Evolutionary conservation across 2,888 invertebrate species (phyloP).

Genomic region (Agrilus biguttatus): DNA sequence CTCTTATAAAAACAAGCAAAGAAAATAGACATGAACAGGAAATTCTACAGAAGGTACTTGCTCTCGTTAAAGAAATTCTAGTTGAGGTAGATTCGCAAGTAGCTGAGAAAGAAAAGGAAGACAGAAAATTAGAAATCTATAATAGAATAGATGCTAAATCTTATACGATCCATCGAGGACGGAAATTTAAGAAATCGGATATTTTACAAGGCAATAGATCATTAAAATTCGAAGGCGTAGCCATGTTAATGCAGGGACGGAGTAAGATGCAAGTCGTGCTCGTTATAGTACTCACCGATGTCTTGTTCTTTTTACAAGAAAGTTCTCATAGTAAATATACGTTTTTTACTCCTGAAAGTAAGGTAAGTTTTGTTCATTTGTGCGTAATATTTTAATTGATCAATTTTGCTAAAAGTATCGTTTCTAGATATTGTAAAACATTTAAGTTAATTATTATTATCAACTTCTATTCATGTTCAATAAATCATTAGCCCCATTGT

Average conservation of each 20-base stretch:
- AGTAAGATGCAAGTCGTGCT: slow-evolving; percentile 80
- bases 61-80: slow-evolving; percentile 75
- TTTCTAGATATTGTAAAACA: no score
- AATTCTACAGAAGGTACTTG: slow-evolving; percentile 61
- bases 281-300: slow-evolving; percentile 82
- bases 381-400: not conserved
- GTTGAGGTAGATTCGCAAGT: slow-evolving; percentile 87
- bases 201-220: slow-evolving; percentile 71
- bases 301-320: slow-evolving; percentile 82
- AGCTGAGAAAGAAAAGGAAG: slow-evolving; percentile 80
- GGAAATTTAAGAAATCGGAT: slow-evolving; percentile 88
- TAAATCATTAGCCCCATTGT: no score
- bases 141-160: slow-evolving; percentile 87
- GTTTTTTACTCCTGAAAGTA: slow-evolving; percentile 88
- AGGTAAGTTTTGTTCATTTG: slow-evolving; percentile 37
- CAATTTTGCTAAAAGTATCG: not conserved
- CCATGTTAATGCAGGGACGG: slow-evolving; percentile 79
- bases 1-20: slow-evolving; percentile 78
- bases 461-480: no score
- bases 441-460: no score
- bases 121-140: slow-evolving; percentile 82
- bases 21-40: slow-evolving; percentile 69
- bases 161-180: slow-evolving; percentile 66
- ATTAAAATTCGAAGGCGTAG: slow-evolving; percentile 76
- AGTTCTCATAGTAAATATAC: slow-evolving; percentile 77